A percentile compares a stretch with the other conserved stretches of the same genome.
Evolutionary conservation across 2,888 invertebrate species (phyloP).

Genomic region (Adela reaumurella): DNA sequence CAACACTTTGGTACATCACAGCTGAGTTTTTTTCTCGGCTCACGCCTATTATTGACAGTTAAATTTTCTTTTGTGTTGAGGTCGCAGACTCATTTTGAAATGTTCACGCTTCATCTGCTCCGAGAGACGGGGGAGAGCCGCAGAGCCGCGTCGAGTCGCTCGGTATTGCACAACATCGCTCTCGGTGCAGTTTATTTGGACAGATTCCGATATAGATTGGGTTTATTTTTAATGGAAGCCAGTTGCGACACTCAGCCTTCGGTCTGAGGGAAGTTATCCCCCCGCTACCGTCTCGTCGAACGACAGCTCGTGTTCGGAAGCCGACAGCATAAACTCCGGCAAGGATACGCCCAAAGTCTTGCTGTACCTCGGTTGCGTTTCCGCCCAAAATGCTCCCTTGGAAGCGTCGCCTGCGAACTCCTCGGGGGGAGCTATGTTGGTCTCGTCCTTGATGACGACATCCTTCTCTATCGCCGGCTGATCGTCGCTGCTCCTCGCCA

Average conservation of each 20-base stretch:
- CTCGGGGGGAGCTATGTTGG: slow-evolving; percentile 41
- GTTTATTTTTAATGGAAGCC: not conserved
- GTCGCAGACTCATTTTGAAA: not conserved
- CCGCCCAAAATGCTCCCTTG: slow-evolving; percentile 63
- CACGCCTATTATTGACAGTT: not conserved
- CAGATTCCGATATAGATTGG: not conserved
- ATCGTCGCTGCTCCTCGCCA: slow-evolving; percentile 33
- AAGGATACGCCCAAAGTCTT: slow-evolving; percentile 60
- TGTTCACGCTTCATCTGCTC: not conserved
- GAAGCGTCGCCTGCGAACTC: slow-evolving; percentile 54
- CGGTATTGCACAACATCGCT: not conserved
- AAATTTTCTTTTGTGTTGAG: not conserved
- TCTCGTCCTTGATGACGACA: slow-evolving; percentile 30
- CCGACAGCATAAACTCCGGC: slow-evolving; percentile 66
- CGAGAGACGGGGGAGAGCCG: not conserved
- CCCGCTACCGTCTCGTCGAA: slow-evolving; percentile 58
- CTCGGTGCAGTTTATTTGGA: no score
- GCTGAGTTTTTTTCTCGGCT: not conserved
- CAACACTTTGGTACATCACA: not conserved
- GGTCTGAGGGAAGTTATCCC: slow-evolving; percentile 22
- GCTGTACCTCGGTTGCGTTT: slow-evolving; percentile 63
- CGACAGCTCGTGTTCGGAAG: slow-evolving; percentile 64
- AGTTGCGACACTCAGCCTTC: not conserved
- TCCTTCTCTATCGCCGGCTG: slow-evolving; percentile 19
- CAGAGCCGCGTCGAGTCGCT: no score